phyloP scores from a whole-genome alignment of 2,797 vertebrate genomes.

The Lepus oiostolus region DNA sequence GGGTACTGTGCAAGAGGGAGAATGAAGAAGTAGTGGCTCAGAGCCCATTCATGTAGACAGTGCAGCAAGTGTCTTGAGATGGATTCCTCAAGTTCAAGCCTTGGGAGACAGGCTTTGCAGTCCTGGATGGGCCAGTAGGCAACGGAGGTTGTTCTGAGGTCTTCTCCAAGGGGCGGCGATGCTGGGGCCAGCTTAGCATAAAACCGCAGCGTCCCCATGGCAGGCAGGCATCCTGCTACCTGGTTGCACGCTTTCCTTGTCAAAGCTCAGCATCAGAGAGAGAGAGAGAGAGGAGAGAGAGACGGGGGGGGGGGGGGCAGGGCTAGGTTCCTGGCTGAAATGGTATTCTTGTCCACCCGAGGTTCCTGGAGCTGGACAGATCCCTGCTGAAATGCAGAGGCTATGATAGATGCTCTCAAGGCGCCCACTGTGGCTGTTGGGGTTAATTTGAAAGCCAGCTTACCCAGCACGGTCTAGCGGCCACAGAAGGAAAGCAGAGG shows the following conservation, averaged over 20 bases:
- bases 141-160: neutral
- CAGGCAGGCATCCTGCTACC: neutral
- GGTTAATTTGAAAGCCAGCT: conserved; percentile 88
- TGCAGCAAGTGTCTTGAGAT: neutral
- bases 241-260: neutral
- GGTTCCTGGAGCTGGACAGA: conserved; percentile 56
- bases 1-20: no score
- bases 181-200: accelerated
- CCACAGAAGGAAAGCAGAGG: conserved; percentile 81
- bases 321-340: neutral
- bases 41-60: neutral
- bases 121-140: conserved; percentile 36
- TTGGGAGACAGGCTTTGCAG: conserved; percentile 56
- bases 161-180: neutral
- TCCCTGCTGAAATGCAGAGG: neutral
- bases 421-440: conserved; percentile 87
- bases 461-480: conserved; percentile 1
- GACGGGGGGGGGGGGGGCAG: no score
- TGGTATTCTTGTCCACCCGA: neutral
- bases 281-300: neutral
- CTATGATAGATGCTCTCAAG: conserved; percentile 16
- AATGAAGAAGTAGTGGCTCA: neutral
- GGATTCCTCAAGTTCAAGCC: neutral
- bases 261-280: conserved; percentile 44
- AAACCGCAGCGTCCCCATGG: no score